Evolutionary conservation across 2,888 invertebrate species (phyloP).

Genomic region (Drosophila borborema): DNA sequence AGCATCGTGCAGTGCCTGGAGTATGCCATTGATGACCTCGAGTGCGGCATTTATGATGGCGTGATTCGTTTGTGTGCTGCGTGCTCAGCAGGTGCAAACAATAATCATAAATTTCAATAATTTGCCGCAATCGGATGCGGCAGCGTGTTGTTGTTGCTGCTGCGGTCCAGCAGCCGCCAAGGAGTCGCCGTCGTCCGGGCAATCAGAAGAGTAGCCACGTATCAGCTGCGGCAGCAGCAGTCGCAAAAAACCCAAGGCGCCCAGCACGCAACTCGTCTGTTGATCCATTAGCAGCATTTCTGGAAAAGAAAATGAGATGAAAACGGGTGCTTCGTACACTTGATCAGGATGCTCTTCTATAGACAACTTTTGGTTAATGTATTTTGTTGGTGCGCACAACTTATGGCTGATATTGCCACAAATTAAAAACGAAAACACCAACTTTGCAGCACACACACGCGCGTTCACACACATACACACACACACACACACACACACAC

Average conservation of each 20-base stretch:
- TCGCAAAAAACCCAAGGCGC: constrained; percentile 89
- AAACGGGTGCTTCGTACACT: background rate
- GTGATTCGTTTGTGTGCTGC: constrained; percentile 90
- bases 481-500: constrained; percentile 22
- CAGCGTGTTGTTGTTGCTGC: constrained; percentile 36
- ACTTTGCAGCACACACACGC: constrained; percentile 51
- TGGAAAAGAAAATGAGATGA: constrained; percentile 36
- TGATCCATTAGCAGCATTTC: constrained; percentile 83
- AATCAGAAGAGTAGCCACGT: constrained; percentile 70
- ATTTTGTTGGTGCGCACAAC: constrained; percentile 40
- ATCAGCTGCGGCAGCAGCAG: constrained; percentile 87
- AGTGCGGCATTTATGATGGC: constrained; percentile 95
- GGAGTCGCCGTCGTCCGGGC: constrained; percentile 68
- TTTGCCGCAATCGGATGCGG: constrained; percentile 79
- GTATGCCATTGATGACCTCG: constrained; percentile 87
- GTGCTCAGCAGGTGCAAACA: constrained; percentile 90
- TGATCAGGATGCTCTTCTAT: constrained; percentile 11
- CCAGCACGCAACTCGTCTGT: constrained; percentile 87
- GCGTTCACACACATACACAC: constrained; percentile 15
- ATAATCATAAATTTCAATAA: constrained; percentile 90
- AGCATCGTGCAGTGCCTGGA: constrained; percentile 78
- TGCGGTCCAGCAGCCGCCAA: constrained; percentile 49
- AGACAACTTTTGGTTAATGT: constrained; percentile 47
- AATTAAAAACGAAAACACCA: constrained; percentile 73
- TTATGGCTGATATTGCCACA: constrained; percentile 61